These are phyloP conservation scores for Nymphalis io DNA, from an alignment of 1,140 invertebrate species.

Conservation along the genomic window DNA sequence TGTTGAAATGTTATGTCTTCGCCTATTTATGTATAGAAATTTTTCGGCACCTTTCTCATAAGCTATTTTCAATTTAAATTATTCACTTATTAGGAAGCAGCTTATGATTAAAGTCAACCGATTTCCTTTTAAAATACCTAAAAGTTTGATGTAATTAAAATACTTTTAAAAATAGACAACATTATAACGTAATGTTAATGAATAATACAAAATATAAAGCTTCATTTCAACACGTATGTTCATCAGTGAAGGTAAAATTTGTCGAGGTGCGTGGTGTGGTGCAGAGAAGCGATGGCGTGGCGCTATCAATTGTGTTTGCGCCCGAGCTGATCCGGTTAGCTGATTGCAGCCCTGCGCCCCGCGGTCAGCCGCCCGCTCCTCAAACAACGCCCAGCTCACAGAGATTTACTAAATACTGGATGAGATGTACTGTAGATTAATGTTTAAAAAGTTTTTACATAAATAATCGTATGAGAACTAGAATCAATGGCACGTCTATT, in stretches of 20 bases:
- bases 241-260: constrained; percentile 30
- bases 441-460: not conserved
- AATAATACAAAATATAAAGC: not conserved
- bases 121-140: too few relatives aligned
- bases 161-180: too few relatives aligned
- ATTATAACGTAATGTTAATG: too few relatives aligned
- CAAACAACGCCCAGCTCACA: constrained; percentile 53
- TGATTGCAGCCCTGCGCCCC: constrained; percentile 63
- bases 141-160: too few relatives aligned
- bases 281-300: constrained; percentile 30
- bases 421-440: constrained; percentile 7
- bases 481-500: too few relatives aligned
- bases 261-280: constrained; percentile 23
- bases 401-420: constrained; percentile 29
- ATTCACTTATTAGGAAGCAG: too few relatives aligned
- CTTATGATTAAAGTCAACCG: too few relatives aligned
- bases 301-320: constrained; percentile 72
- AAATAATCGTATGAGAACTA: too few relatives aligned
- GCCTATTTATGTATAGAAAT: too few relatives aligned
- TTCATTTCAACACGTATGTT: not conserved
- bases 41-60: too few relatives aligned
- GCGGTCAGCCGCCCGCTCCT: constrained; percentile 62
- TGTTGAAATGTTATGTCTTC: too few relatives aligned
- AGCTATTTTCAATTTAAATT: too few relatives aligned
- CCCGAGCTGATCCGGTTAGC: constrained; percentile 72